Evolutionary conservation across 2,888 invertebrate genomes (phyloP).

Genomic region (Leuctra nigra): DNA sequence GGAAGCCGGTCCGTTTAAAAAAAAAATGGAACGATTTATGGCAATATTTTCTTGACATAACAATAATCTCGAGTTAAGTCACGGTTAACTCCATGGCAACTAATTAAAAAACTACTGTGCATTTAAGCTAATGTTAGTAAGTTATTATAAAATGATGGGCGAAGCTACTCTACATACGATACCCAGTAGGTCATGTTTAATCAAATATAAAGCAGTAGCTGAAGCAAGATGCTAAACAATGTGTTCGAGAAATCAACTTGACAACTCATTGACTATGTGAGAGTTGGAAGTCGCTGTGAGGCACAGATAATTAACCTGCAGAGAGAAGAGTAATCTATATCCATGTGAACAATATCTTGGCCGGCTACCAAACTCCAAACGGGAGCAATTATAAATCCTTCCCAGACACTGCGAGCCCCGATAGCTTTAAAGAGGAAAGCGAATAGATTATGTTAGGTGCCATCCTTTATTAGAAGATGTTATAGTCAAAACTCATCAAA

Average conservation of each 20-base stretch:
- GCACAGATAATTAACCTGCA: slow-evolving; percentile 4
- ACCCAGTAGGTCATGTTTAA: slow-evolving; percentile 6
- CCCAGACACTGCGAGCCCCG: too few species aligned
- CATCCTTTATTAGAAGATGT: too few species aligned
- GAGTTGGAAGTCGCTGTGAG: background rate
- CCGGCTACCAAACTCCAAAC: background rate
- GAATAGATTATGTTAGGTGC: too few species aligned
- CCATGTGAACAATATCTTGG: slow-evolving; percentile 6
- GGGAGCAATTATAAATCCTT: background rate
- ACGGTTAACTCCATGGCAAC: background rate
- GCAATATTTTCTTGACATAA: slow-evolving; percentile 13
- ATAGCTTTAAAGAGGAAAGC: background rate
- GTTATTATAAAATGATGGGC: slow-evolving; percentile 10
- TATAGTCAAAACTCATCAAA: too few species aligned
- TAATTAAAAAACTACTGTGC: slow-evolving; percentile 19
- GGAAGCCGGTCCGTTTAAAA: slow-evolving; percentile 5
- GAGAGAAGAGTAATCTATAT: background rate
- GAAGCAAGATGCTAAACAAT: background rate
- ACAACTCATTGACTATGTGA: background rate
- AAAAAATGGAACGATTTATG: slow-evolving; percentile 12
- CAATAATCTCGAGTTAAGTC: slow-evolving; percentile 6
- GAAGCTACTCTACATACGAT: background rate
- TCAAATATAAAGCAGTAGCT: slow-evolving; percentile 7
- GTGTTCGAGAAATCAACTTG: background rate
- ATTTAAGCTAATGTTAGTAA: slow-evolving; percentile 10